Conservation (phyloP, 2,797 vertebrate genomes). For the Catostomus latipinnis region DNA sequence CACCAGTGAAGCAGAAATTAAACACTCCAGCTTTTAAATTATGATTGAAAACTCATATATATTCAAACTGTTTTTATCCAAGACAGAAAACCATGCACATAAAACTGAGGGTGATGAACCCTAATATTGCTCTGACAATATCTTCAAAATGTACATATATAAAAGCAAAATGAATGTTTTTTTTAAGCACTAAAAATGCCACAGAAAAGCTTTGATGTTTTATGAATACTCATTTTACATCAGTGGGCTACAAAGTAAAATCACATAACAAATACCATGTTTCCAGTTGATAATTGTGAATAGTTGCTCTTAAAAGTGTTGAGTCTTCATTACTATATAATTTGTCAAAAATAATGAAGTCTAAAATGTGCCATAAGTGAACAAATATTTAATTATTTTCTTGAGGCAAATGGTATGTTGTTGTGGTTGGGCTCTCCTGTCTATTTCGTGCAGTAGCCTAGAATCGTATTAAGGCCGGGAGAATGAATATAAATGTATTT, state of each 20-base stretch:
- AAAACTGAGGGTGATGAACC: not conserved
- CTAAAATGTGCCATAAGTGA: constrained; percentile 44
- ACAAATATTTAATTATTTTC: constrained; percentile 50
- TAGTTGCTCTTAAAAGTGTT: constrained; percentile 4
- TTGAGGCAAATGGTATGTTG: constrained; percentile 38
- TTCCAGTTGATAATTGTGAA: constrained; percentile 16
- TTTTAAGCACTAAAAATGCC: not conserved
- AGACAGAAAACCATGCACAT: not conserved
- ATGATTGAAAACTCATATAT: not conserved
- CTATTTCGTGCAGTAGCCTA: constrained; percentile 38
- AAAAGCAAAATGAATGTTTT: not conserved
- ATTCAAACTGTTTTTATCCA: not conserved
- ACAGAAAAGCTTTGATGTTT: not conserved
- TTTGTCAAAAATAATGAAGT: constrained; percentile 44
- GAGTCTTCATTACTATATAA: constrained; percentile 24
- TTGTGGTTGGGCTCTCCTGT: not conserved
- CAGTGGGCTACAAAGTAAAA: not conserved
- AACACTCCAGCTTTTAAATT: not conserved
- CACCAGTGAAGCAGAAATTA: too few relatives aligned
- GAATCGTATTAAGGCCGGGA: constrained; percentile 37
- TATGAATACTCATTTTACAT: not conserved
- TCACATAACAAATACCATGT: constrained; percentile 1
- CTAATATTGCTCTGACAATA: not conserved
- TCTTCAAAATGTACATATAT: not conserved
- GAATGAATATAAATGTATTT: constrained; percentile 52